A percentile compares a stretch with the other conserved stretches of the same genome.
phyloP scores from a whole-genome alignment of 2,888 invertebrate genomes.

The Apamea monoglypha region DNA sequence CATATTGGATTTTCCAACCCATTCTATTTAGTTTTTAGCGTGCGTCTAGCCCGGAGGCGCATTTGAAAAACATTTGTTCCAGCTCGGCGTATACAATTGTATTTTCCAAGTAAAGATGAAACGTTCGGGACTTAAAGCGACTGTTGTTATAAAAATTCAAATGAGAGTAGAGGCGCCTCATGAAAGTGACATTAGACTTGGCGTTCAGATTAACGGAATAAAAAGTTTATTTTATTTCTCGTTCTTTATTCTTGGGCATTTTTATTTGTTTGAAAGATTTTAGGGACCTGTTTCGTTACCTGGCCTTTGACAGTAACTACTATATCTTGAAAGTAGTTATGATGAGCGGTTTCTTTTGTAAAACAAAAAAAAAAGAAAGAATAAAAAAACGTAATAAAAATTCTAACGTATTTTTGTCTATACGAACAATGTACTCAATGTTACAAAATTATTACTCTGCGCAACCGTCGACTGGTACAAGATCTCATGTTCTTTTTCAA shows the following conservation, averaged over 20 bases:
- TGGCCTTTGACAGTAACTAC: background rate
- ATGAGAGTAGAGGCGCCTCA: slow-evolving; percentile 47
- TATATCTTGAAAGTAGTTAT: too few relatives aligned
- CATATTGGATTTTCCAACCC: slow-evolving; percentile 16
- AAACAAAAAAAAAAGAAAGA: too few relatives aligned
- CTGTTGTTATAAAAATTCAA: slow-evolving; percentile 60
- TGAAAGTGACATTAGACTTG: slow-evolving; percentile 41
- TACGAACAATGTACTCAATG: too few relatives aligned
- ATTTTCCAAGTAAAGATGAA: slow-evolving; percentile 42
- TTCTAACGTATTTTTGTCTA: background rate
- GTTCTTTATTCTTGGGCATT: slow-evolving; percentile 7
- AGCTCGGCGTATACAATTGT: slow-evolving; percentile 12
- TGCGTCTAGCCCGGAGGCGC: slow-evolving; percentile 17
- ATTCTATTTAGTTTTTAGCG: slow-evolving; percentile 17
- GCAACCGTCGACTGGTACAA: too few relatives aligned
- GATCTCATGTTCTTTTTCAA: too few relatives aligned
- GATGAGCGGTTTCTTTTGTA: too few relatives aligned
- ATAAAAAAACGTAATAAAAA: too few relatives aligned
- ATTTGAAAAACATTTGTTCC: slow-evolving; percentile 28
- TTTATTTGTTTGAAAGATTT: slow-evolving; percentile 13
- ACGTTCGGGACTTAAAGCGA: slow-evolving; percentile 39
- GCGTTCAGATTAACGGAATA: slow-evolving; percentile 45
- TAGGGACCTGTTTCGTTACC: background rate
- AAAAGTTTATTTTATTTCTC: slow-evolving; percentile 49
- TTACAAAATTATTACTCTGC: too few relatives aligned